Evolutionary conservation across 1,140 invertebrate genomes (phyloP).

Genomic region (Sipha flava): DNA sequence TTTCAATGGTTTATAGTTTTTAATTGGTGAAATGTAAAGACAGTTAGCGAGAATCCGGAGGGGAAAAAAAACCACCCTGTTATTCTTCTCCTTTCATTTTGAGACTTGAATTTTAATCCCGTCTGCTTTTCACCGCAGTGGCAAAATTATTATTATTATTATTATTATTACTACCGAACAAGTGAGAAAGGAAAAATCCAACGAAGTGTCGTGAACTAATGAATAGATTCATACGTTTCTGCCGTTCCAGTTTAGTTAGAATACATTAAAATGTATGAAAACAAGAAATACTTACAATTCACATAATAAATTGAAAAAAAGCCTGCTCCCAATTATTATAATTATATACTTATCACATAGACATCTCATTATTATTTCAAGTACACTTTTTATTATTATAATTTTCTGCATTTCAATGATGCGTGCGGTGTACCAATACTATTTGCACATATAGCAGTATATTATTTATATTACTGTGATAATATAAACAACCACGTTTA

Average conservation of each 20-base stretch:
- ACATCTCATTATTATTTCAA: neutral
- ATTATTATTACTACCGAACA: neutral
- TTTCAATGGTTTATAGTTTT: neutral
- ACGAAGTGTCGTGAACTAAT: neutral
- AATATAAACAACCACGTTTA: too few relatives aligned
- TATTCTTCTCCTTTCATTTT: neutral
- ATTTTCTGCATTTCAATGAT: too few relatives aligned
- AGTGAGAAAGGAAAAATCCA: neutral
- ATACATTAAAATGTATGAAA: neutral
- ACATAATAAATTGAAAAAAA: neutral
- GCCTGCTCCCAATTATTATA: neutral
- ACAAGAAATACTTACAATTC: neutral
- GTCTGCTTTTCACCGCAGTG: neutral
- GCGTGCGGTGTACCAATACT: too few relatives aligned
- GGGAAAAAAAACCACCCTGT: neutral
- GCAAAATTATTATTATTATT: too few relatives aligned
- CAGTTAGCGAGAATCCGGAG: neutral
- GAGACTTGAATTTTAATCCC: neutral
- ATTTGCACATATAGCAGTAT: too few relatives aligned
- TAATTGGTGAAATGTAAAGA: conserved; percentile 20
- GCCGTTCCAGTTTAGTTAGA: neutral
- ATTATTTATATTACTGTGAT: too few relatives aligned
- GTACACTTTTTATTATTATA: neutral
- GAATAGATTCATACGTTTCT: neutral
- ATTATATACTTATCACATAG: neutral